These are phyloP conservation scores for Crambe crambe DNA, from an alignment of 37 sponge, comb jelly and placozoan species.

Conservation along the genomic window DNA sequence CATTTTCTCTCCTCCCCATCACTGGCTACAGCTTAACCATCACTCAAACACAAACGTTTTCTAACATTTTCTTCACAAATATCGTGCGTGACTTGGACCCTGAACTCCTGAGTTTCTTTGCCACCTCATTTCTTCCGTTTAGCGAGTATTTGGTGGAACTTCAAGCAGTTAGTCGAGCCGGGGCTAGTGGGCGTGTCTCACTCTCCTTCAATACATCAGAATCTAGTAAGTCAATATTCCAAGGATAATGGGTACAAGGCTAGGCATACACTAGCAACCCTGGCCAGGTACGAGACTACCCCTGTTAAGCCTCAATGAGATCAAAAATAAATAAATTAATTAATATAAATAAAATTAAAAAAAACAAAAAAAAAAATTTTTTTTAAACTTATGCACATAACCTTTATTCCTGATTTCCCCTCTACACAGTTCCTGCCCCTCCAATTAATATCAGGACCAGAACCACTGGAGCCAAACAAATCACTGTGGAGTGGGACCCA, in stretches of 20 bases:
- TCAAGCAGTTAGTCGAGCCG: conserved; percentile 10
- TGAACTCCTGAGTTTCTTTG: neutral
- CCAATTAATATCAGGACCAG: conserved; percentile 4
- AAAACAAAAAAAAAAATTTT: no score
- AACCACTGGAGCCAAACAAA: neutral
- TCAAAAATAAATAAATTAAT: no score
- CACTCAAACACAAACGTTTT: neutral
- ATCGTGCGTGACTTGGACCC: neutral
- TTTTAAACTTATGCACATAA: no score
- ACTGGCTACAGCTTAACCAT: conserved; percentile 19
- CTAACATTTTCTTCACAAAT: neutral
- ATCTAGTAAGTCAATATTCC: conserved; percentile 24
- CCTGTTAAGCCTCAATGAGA: no score
- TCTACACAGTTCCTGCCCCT: conserved; percentile 13
- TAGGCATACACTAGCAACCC: no score
- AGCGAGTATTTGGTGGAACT: conserved; percentile 3
- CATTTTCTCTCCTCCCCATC: conserved; percentile 25
- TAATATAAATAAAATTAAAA: no score
- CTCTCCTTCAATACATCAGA: conserved; percentile 6
- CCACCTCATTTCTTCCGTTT: neutral
- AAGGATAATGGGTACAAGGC: no score
- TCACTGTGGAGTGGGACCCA: conserved; percentile 17
- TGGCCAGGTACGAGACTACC: no score
- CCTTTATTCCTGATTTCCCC: neutral
- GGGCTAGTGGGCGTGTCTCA: neutral